These are phyloP conservation scores for Zaprionus ghesquierei DNA, from an alignment of 1,140 invertebrate genomes.

Conservation along the genomic window DNA sequence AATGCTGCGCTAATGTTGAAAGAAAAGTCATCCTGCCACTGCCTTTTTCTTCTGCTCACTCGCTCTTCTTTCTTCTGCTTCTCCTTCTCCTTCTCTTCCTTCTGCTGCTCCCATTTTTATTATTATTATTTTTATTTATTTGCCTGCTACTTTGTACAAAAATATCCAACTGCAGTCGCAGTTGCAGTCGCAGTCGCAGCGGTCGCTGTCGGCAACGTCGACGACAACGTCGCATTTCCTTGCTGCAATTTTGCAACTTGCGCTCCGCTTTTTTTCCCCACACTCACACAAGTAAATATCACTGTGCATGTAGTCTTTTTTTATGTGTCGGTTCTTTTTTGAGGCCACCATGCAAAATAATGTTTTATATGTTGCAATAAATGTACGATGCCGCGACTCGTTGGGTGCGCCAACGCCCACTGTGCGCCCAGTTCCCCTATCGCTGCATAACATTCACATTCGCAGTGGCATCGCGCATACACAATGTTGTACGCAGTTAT, in stretches of 20 bases:
- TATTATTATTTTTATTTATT: slow-evolving; percentile 66
- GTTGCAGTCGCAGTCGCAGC: slow-evolving; percentile 8
- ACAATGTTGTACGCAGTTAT: slow-evolving; percentile 71
- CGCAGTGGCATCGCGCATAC: slow-evolving; percentile 58
- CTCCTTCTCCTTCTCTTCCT: neutral
- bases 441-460: slow-evolving; percentile 19
- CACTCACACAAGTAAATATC: neutral
- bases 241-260: slow-evolving; percentile 70
- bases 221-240: slow-evolving; percentile 72
- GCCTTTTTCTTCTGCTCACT: neutral
- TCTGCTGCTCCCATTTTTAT: slow-evolving; percentile 19
- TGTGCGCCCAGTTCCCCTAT: slow-evolving; percentile 21
- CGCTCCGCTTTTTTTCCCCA: slow-evolving; percentile 43
- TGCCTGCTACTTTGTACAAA: slow-evolving; percentile 62
- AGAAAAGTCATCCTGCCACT: slow-evolving; percentile 45
- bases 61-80: neutral
- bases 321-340: slow-evolving; percentile 57
- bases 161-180: slow-evolving; percentile 51
- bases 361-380: slow-evolving; percentile 80
- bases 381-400: slow-evolving; percentile 65
- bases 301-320: slow-evolving; percentile 18
- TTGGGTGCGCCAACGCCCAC: neutral
- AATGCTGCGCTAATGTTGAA: slow-evolving; percentile 73
- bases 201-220: slow-evolving; percentile 1
- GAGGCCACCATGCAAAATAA: slow-evolving; percentile 79